phyloP scores from a whole-genome alignment of 2,888 invertebrate species.

The Hoplodrina blanda region DNA sequence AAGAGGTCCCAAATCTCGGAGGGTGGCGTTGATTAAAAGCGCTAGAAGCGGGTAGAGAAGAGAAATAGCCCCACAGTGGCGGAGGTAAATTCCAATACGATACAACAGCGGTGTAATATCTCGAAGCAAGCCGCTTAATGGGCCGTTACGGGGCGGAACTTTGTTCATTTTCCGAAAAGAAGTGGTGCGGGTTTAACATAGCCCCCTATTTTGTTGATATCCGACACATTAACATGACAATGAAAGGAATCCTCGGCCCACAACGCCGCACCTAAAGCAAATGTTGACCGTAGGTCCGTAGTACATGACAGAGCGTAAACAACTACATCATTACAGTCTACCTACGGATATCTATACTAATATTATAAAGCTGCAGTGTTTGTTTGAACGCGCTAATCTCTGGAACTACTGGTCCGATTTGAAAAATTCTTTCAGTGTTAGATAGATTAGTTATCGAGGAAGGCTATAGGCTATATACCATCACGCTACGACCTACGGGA shows the following conservation, averaged over 20 bases:
- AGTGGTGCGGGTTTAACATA: conserved; percentile 42
- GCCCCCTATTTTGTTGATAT: conserved; percentile 62
- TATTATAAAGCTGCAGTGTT: no score
- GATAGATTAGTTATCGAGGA: no score
- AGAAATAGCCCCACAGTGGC: conserved; percentile 69
- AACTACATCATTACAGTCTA: conserved; percentile 64
- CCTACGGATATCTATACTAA: conserved; percentile 63
- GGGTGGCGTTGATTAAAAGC: conserved; percentile 81
- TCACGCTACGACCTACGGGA: no score
- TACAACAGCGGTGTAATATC: conserved; percentile 78
- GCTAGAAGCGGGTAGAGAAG: conserved; percentile 63
- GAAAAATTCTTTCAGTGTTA: no score
- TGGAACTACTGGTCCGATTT: no score
- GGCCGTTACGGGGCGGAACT: conserved; percentile 76
- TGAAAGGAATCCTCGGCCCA: conserved; percentile 62
- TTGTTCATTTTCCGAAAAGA: conserved; percentile 74
- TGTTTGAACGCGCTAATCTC: no score
- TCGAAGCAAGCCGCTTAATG: conserved; percentile 77
- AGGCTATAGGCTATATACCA: no score
- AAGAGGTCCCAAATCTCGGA: conserved; percentile 71
- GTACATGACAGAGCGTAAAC: conserved; percentile 66
- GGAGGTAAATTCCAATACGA: conserved; percentile 79
- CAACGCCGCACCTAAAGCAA: conserved; percentile 65
- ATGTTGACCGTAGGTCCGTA: conserved; percentile 76
- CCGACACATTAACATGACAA: conserved; percentile 73